Conservation (phyloP, 2,888 invertebrate species). For the Hypercompe scribonia region DNA sequence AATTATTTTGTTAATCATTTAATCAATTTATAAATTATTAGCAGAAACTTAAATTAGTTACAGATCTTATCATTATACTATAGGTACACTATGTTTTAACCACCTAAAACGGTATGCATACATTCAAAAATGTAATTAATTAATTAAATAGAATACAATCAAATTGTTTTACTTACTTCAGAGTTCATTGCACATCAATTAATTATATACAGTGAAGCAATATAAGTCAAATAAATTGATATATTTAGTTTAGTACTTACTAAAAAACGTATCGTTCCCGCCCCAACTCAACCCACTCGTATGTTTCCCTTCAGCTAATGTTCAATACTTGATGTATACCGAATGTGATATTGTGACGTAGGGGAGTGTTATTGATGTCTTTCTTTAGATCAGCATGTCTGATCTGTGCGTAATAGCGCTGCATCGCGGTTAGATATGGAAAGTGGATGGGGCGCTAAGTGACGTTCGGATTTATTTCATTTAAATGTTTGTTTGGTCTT, state of each 20-base stretch:
- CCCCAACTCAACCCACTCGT: constrained; percentile 45
- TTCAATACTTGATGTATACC: constrained; percentile 84
- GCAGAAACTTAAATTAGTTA: too few relatives aligned
- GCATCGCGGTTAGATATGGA: constrained; percentile 26
- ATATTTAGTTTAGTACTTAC: neutral
- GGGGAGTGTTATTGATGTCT: constrained; percentile 78
- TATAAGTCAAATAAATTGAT: too few relatives aligned
- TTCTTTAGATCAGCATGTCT: constrained; percentile 78
- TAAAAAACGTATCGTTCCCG: constrained; percentile 12
- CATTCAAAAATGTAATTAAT: too few relatives aligned
- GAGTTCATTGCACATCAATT: too few relatives aligned
- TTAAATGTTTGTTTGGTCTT: neutral
- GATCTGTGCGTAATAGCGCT: constrained; percentile 60
- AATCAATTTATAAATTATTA: too few relatives aligned
- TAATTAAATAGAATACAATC: too few relatives aligned
- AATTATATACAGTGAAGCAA: too few relatives aligned
- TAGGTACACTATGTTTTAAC: too few relatives aligned
- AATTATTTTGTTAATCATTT: too few relatives aligned
- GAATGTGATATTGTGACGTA: constrained; percentile 74
- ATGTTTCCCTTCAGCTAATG: constrained; percentile 65
- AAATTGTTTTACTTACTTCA: too few relatives aligned
- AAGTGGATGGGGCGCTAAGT: constrained; percentile 28
- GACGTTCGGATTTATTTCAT: constrained; percentile 8
- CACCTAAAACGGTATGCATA: too few relatives aligned
- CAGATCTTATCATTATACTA: too few relatives aligned